phyloP scores from a whole-genome alignment of 2,113 vertebrate species.

The Zosterops japonicus region DNA sequence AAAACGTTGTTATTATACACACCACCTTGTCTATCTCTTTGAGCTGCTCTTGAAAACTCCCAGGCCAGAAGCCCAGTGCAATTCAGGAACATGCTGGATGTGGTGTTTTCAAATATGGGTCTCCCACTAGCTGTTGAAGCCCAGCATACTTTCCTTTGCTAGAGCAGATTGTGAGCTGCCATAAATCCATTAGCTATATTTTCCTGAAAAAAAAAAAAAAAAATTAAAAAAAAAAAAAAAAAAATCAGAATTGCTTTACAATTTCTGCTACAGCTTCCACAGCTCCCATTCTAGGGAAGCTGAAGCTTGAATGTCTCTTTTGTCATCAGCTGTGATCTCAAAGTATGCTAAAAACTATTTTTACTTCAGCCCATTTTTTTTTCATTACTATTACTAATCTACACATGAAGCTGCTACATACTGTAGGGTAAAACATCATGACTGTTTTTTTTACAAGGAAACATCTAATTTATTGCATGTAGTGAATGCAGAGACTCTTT shows the following conservation, averaged over 20 bases:
- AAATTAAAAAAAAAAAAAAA: neutral
- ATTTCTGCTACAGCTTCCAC: neutral
- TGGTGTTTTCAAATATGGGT: neutral
- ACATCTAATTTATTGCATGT: neutral
- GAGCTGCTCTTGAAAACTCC: neutral
- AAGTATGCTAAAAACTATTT: neutral
- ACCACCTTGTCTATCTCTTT: neutral
- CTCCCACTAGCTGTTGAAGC: neutral
- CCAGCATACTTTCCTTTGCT: accelerated
- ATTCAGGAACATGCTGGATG: neutral
- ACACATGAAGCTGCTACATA: neutral
- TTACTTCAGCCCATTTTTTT: accelerated
- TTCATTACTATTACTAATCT: neutral
- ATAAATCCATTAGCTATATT: neutral
- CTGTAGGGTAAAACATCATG: neutral
- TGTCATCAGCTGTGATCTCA: neutral
- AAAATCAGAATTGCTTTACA: neutral
- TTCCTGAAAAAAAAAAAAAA: neutral
- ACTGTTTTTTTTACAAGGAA: neutral
- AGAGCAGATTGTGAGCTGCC: neutral
- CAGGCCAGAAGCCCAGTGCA: neutral
- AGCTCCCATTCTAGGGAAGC: neutral
- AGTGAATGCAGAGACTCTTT: neutral
- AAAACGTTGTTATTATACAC: neutral
- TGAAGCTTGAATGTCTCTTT: neutral